Conservation (phyloP, 2,797 vertebrate genomes). For the Pseudochirops cupreus region DNA sequence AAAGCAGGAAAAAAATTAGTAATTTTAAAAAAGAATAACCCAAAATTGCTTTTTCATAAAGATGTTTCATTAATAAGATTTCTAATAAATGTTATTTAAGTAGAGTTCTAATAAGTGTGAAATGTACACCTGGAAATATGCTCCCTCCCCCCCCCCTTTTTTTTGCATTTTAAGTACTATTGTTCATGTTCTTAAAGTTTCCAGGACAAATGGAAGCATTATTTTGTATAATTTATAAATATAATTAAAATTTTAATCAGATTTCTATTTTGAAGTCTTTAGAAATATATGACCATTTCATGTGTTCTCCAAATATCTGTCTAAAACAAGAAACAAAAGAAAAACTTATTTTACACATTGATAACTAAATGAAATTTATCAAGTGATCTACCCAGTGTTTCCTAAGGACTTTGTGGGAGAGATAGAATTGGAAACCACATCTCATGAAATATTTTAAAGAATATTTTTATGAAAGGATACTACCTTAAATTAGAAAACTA, state of each 20-base stretch:
- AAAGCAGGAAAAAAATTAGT: background rate
- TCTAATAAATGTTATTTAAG: background rate
- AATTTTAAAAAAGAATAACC: background rate
- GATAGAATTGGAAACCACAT: background rate
- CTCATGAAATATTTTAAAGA: background rate
- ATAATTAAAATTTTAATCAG: background rate
- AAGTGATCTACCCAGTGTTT: background rate
- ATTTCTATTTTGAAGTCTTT: background rate
- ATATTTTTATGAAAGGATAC: background rate
- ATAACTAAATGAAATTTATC: background rate
- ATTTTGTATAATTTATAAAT: background rate
- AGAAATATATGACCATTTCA: background rate
- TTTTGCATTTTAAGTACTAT: background rate
- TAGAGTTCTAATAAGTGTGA: background rate
- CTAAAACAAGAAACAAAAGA: background rate
- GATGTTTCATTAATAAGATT: background rate
- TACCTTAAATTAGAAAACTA: background rate
- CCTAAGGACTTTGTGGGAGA: background rate
- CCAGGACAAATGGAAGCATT: background rate
- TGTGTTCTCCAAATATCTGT: background rate
- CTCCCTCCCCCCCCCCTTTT: accelerated
- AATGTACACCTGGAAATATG: background rate
- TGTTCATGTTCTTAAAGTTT: background rate
- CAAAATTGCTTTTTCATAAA: background rate
- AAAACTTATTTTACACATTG: background rate